phyloP scores from a whole-genome alignment of 2,888 invertebrate genomes.

The Cataglyphis cursor region DNA sequence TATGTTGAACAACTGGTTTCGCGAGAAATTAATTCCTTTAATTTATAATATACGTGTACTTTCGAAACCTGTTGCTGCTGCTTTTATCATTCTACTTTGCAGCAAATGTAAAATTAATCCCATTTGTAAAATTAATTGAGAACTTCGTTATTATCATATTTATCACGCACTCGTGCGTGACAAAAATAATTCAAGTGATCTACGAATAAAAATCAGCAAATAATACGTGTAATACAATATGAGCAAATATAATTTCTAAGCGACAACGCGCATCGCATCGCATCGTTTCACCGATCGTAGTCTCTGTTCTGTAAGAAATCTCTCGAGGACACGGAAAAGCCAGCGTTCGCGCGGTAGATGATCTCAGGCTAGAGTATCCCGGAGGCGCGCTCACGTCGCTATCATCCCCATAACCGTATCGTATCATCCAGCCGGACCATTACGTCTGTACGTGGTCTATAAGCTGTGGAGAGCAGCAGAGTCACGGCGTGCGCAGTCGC shows the following conservation, averaged over 20 bases:
- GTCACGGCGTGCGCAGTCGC: constrained; percentile 62
- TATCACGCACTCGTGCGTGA: not conserved
- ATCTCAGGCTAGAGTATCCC: not conserved
- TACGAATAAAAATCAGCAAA: constrained; percentile 14
- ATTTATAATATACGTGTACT: constrained; percentile 42
- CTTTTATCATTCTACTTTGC: not conserved
- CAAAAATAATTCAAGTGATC: not conserved
- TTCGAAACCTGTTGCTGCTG: constrained; percentile 31
- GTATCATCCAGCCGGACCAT: constrained; percentile 54
- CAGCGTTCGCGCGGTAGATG: constrained; percentile 17
- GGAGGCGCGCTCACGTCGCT: constrained; percentile 42
- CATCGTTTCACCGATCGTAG: not conserved
- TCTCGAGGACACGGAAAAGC: constrained; percentile 28
- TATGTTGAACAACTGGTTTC: constrained; percentile 36
- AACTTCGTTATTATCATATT: constrained; percentile 30
- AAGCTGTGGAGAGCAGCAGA: constrained; percentile 67
- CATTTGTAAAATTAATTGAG: constrained; percentile 34
- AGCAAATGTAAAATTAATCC: constrained; percentile 37
- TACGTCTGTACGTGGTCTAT: constrained; percentile 69
- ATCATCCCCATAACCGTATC: constrained; percentile 62
- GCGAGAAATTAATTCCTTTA: constrained; percentile 42
- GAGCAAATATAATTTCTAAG: constrained; percentile 24
- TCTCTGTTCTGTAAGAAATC: not conserved
- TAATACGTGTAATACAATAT: not conserved
- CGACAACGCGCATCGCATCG: not conserved